Evolutionary conservation across 2,888 invertebrate species (phyloP).

Genomic region (Capitulum mitella): DNA sequence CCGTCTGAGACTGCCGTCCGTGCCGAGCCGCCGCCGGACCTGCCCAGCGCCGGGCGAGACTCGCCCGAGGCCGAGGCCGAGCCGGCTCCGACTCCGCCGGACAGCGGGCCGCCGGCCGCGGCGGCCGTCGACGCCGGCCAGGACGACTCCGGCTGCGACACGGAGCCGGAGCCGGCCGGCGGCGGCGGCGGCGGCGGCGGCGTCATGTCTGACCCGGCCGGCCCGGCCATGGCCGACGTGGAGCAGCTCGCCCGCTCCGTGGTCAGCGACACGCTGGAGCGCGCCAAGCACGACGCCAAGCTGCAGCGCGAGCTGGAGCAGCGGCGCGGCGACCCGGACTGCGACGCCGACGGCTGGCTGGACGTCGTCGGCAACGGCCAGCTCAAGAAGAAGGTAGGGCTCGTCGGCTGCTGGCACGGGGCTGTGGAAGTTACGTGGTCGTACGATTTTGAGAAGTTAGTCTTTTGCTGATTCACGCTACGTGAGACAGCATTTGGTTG

Average conservation of each 20-base stretch:
- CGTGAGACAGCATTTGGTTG: not conserved
- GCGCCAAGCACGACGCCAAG: not conserved
- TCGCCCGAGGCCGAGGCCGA: too few relatives aligned
- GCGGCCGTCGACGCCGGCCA: not conserved
- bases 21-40: too few relatives aligned
- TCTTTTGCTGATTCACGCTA: not conserved
- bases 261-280: not conserved
- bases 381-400: constrained; percentile 50
- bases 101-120: not conserved
- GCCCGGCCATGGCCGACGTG: not conserved
- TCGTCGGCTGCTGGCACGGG: not conserved
- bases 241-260: constrained; percentile 20
- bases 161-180: not conserved
- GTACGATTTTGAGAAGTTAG: too few relatives aligned
- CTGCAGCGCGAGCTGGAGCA: not conserved
- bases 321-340: constrained; percentile 11
- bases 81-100: not conserved
- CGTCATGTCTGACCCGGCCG: not conserved
- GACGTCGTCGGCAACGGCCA: constrained; percentile 74
- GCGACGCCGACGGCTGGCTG: constrained; percentile 52
- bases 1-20: too few relatives aligned
- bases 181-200: not conserved
- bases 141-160: constrained; percentile 9
- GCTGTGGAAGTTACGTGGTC: too few relatives aligned
- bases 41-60: too few relatives aligned